Evolutionary conservation across 2,797 vertebrate genomes (phyloP).

Genomic region (Cynodonichthys magdalenae): DNA sequence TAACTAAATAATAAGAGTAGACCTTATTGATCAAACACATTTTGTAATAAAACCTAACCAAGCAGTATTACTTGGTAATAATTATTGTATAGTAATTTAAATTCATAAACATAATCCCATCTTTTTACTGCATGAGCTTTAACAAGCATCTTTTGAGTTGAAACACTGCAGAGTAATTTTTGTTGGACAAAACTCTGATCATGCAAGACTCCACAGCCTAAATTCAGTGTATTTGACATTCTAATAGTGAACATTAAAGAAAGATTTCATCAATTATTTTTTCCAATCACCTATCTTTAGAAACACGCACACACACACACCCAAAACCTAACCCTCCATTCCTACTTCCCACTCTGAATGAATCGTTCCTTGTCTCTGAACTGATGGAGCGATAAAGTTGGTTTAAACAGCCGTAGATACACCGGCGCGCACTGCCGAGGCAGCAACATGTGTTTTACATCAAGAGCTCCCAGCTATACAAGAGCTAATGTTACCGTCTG

Average conservation of each 20-base stretch:
- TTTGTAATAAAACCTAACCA: background rate
- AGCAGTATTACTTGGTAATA: too few species aligned
- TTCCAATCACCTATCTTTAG: conserved; percentile 14
- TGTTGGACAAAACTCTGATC: background rate
- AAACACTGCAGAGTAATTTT: background rate
- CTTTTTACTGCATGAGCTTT: background rate
- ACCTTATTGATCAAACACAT: background rate
- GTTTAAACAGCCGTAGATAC: conserved; percentile 77
- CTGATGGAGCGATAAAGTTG: conserved; percentile 82
- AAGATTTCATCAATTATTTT: conserved; percentile 39
- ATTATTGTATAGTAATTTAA: background rate
- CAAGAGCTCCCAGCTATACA: conserved; percentile 75
- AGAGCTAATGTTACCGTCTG: conserved; percentile 72
- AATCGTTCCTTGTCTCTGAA: conserved; percentile 79
- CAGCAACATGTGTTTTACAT: conserved; percentile 81
- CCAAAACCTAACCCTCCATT: conserved; percentile 3
- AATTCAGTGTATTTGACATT: background rate
- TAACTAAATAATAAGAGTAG: background rate
- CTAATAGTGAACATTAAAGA: conserved; percentile 20
- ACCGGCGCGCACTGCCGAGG: conserved; percentile 66
- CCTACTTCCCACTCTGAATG: conserved; percentile 55
- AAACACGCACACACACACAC: background rate
- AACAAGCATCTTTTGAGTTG: background rate
- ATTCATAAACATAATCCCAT: too few species aligned
- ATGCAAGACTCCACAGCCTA: background rate